Evolutionary conservation across 2,888 invertebrate species (phyloP), one percentile per base, ranked within the genome.

Genomic region (Pyrochroa serraticornis): DNA sequence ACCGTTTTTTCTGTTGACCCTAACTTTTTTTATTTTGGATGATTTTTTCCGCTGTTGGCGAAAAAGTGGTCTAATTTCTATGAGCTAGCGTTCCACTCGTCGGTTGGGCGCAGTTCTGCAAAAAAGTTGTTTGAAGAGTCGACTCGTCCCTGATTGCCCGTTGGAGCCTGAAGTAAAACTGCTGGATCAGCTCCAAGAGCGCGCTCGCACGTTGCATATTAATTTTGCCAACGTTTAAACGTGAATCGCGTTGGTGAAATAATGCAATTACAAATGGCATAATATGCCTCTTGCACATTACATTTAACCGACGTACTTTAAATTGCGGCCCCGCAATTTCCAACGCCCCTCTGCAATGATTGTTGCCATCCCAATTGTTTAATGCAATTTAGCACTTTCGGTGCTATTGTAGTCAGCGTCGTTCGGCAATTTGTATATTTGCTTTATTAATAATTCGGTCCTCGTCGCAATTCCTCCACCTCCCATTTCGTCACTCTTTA

Each of bases 201-300:
- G 22, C 22, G 22, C 22, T 22, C 22, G 22, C 22, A 22, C 22
- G 22, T 22, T 54, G 57, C 52, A 59, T 65, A 63, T 62, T 63
- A 59, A 65, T 65, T 49, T 37, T 12, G 55, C 57, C 62, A 60
- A 63, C 55, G 54, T 62, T 62, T 65, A 58, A 64, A 64, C 56
- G 48, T 41, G 61, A 56, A 67, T 59, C 48, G 58, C 57, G 52
- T 41, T 56, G 42, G 55, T 58, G 56, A 65, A 63, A 63, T 65
- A 65, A 64, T 56, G 60, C 57, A 65, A 64, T 67, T 65, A 64
- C 64, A 57, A 60, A 60, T 54, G 46, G 58, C 61, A 63, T 60
- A 60, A 64, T 64, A 60, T 58, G 62, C 58, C 63, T 64, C 59
- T 55, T 64, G 54, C 60, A 62, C 62, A 67, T 65, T 61, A 60